phyloP scores from a whole-genome alignment of 2,888 invertebrate genomes.

The Priapulus caudatus region DNA sequence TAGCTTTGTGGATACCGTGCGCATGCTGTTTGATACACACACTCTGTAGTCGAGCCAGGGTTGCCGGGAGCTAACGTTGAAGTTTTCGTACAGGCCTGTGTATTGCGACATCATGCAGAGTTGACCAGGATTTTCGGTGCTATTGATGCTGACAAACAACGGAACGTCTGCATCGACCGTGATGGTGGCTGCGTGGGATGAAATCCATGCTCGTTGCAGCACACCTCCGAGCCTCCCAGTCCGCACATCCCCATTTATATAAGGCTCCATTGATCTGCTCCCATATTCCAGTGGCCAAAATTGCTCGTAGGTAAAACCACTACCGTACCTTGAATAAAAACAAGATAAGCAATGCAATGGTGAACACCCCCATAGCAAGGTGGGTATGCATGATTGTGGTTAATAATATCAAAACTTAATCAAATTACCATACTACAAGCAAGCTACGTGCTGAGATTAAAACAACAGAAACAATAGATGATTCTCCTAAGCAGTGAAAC shows the following conservation, averaged over 20 bases:
- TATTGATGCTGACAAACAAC: slow-evolving; percentile 3
- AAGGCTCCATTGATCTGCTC: not conserved
- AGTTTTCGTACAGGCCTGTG: not conserved
- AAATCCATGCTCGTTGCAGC: not conserved
- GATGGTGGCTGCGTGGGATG: not conserved
- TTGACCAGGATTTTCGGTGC: no score
- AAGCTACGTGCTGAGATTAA: no score
- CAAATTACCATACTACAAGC: no score
- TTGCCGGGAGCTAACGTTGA: not conserved
- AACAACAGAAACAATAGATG: no score
- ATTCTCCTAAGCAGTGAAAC: no score
- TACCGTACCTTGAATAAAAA: no score
- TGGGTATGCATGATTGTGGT: no score
- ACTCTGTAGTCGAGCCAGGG: not conserved
- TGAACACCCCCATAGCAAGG: no score
- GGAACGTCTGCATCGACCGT: not conserved
- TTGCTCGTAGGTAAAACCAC: not conserved
- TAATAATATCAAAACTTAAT: no score
- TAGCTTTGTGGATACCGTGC: not conserved
- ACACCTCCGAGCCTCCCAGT: not conserved
- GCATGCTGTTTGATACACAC: not conserved
- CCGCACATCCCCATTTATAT: not conserved
- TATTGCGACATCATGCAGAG: not conserved
- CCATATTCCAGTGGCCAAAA: not conserved
- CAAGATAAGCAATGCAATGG: no score